Conservation (phyloP, 1,140 invertebrate species). For the Triops cancriformis region DNA sequence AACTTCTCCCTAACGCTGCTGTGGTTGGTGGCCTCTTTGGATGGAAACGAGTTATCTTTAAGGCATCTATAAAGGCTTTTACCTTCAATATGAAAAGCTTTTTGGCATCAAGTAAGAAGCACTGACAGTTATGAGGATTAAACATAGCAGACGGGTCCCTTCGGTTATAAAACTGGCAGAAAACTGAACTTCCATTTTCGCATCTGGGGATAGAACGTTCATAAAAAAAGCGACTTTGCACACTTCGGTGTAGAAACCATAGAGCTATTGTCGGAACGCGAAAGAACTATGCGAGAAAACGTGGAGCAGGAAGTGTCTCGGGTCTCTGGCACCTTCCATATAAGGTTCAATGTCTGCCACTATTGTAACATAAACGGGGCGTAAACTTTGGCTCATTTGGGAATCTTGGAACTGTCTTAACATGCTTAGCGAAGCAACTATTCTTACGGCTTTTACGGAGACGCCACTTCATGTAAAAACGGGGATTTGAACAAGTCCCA, state of each 20-base stretch:
- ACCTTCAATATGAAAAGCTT: not conserved
- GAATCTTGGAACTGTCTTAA: not conserved
- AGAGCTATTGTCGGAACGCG: too few relatives aligned
- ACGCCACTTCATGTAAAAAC: not conserved
- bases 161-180: not conserved
- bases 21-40: not conserved
- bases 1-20: not conserved
- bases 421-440: not conserved
- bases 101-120: not conserved
- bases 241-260: too few relatives aligned
- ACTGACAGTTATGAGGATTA: conserved; percentile 2
- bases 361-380: conserved; percentile 9
- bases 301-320: not conserved
- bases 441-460: not conserved
- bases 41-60: not conserved
- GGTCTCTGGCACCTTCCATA: conserved; percentile 12
- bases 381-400: conserved; percentile 1
- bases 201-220: not conserved
- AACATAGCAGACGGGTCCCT: not conserved
- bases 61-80: not conserved
- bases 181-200: not conserved
- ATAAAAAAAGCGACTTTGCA: too few relatives aligned
- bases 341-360: conserved; percentile 6
- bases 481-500: not conserved
- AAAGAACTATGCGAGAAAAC: not conserved